Base-by-base conservation (phyloP, 2,888 invertebrate species). In the Pherbina coryleti region DNA sequence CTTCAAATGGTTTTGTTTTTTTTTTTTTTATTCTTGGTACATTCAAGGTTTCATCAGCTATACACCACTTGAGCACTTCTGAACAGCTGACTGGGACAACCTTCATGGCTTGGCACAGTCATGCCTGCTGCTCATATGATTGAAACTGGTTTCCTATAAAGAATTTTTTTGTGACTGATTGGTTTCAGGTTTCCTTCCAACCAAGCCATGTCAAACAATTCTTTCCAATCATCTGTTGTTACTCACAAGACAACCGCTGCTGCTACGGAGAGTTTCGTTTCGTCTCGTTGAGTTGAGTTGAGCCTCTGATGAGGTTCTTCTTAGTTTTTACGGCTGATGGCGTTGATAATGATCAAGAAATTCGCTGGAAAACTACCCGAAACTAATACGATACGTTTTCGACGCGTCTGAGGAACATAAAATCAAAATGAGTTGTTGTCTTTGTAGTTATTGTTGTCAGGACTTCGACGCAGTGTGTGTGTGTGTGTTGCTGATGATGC, bases 361-460 rank as follows among this genome's bases (percentile, higher is more conserved):
- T 76, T 76, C 76, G 37, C 70, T 71, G 76, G 76, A 76, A 76
- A 76, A 76, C 76, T 70, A 76, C 76, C 69, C 76, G 76, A 76
- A 70, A 76, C 76, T 76, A 76, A 76, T 70, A 76, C 57, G 70
- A 76, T 70, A 76, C 57, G 70, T 60, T 76, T 70, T 75, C 34
- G 74, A 75, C 78, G 73, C 78, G 72, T 67, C 62, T 78, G 78
- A 67, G 80, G 78, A 84, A 84, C 84, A 85, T 55, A 37, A 67
- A 73, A 60, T 55, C 55, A 28, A 53, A 53, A 51, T 51, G 22
- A 14, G 53, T 49, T 34, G 28, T 55, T 55, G 55, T 71, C 55
- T 55, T 71, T 49, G 51, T n/a, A 25, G 55, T 51, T 51, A 22
- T 69, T 44, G 11, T 51, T 69, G 51, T 11, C 66, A 31, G 22